phyloP scores from a whole-genome alignment of 2,113 vertebrate genomes.

The Cercopithecus mona region DNA sequence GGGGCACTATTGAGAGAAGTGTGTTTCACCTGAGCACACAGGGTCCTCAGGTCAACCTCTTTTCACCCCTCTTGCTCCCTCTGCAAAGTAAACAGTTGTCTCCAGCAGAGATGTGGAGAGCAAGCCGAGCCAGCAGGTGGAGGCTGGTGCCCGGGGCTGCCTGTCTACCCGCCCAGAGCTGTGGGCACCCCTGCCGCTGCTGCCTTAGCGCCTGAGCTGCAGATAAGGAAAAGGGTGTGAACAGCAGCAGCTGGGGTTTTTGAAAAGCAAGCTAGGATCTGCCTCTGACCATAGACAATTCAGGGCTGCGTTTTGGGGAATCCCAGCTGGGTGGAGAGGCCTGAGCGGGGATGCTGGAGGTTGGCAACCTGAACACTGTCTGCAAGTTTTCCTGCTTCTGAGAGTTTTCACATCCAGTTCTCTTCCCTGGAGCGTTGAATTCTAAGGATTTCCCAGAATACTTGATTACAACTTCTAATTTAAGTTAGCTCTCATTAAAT shows the following conservation, averaged over 20 bases:
- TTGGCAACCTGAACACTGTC: background rate
- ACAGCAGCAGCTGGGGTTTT: background rate
- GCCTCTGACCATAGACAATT: background rate
- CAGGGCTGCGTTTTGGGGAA: background rate
- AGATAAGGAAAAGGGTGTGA: constrained; percentile 1
- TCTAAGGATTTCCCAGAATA: background rate
- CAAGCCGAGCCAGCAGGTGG: background rate
- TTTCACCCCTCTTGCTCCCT: background rate
- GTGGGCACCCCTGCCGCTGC: background rate
- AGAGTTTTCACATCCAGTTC: background rate
- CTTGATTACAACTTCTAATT: background rate
- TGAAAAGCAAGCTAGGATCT: background rate
- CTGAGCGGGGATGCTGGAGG: too few relatives aligned
- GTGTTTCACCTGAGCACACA: background rate
- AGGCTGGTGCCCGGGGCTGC: background rate
- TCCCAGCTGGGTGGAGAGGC: background rate
- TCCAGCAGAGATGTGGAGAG: background rate
- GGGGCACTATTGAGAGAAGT: background rate
- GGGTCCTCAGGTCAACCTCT: background rate
- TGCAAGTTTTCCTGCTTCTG: background rate
- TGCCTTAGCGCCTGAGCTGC: background rate
- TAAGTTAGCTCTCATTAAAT: background rate
- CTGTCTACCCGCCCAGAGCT: background rate
- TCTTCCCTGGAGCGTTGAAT: background rate
- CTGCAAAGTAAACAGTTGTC: background rate